Conservation (phyloP, 64 coral and sea anemone species). For the Acropora tenuis region DNA sequence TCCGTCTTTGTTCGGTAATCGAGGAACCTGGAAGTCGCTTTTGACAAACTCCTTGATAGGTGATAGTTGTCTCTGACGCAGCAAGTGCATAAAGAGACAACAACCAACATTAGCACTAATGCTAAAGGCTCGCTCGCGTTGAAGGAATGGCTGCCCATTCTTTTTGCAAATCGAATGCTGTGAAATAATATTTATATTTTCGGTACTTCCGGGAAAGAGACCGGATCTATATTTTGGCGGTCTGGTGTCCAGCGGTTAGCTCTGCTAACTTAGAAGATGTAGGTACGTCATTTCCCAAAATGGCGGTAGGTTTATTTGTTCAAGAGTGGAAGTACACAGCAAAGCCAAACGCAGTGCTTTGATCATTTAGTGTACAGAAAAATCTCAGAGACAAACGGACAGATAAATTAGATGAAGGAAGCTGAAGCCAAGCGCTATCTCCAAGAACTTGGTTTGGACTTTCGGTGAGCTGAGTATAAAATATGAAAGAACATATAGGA, state of each 20-base stretch:
- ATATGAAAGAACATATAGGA: no score
- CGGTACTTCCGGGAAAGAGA: no score
- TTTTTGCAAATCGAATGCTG: background rate
- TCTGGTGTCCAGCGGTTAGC: conserved; percentile 25
- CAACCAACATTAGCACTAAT: background rate
- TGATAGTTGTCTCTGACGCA: background rate
- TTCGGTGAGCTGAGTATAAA: conserved; percentile 46
- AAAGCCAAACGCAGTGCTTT: background rate
- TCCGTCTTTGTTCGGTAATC: background rate
- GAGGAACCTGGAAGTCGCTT: background rate
- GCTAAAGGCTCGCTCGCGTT: background rate
- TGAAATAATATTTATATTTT: no score
- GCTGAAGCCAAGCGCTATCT: conserved; percentile 72
- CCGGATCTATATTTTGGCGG: no score
- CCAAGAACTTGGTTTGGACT: conserved; percentile 60
- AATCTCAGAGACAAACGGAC: conserved; percentile 75
- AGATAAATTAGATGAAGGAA: conserved; percentile 88
- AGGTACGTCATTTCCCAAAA: background rate
- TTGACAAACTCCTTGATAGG: background rate
- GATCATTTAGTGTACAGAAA: conserved; percentile 85
- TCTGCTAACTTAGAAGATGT: background rate
- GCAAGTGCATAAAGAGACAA: background rate
- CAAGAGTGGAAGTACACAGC: conserved; percentile 19
- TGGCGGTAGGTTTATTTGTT: conserved; percentile 10
- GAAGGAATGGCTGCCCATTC: background rate